Base-by-base conservation (phyloP, 2,888 invertebrate genomes). In the Argyresthia goedartella region DNA sequence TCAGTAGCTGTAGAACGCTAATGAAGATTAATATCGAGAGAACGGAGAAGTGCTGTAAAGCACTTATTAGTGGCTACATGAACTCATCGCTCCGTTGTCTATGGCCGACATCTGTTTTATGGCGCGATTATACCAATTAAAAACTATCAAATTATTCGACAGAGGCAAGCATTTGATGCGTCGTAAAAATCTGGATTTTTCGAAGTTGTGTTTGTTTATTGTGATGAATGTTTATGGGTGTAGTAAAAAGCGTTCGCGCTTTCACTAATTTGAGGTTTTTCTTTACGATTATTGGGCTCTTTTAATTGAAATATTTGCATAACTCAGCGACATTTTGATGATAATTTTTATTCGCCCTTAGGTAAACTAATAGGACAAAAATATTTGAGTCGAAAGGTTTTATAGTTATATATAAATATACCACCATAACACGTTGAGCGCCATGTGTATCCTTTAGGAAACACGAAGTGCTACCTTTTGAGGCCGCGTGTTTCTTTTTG, bases 91-190 rank as follows among this genome's bases (percentile, higher is more conserved):
- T 36, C 71, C 67, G 63, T 72, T 74, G 72, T 72, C 80, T 77
- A 73, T 75, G 69, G 65, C 46, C 47, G 66, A 71, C 79, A 79
- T 76, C 79, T 75, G 78, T 71, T 82, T 81, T 79, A 81, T 69
- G 68, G 68, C 62, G 68, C 76, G 76, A 79, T 82, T 71, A 80
- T 73, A 76, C 82, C 85, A 85, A 85, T 85, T 85, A 85, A 85
- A 84, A 84, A 76, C 80, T 79, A 82, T 84, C 81, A 82, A 81
- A 82, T 78, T 69, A 71, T 54, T 51, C 48, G 71, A 66, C 67
- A 67, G 72, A 76, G 75, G 79, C 82, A 81, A 79, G 82, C 71
- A 81, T 82, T 79, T 77, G 78, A 79, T 75, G 73, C 66, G 73
- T 67, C 66, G 63, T 78, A 77, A 77, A 75, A 69, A 65, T 67